Percentiles rank a stretch among this genome's conserved stretches.
These are phyloP conservation scores for Trachythela sp. DNA, from an alignment of 64 coral and sea anemone genomes.

Conservation along the genomic window DNA sequence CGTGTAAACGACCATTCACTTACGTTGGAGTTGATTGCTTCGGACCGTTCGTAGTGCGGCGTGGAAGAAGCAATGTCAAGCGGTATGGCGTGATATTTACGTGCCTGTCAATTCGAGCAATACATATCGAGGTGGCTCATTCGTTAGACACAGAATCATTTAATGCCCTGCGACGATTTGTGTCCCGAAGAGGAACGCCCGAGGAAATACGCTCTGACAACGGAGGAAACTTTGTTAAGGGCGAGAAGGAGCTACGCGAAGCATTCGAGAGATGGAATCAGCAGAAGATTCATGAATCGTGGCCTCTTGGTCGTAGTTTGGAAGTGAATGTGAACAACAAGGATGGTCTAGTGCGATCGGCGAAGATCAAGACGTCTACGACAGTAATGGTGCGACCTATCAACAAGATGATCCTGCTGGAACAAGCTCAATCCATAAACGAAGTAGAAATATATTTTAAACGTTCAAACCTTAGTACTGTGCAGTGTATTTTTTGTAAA, in stretches of 20 bases:
- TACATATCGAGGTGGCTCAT: neutral
- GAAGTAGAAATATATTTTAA: too few species aligned
- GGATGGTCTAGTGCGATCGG: neutral
- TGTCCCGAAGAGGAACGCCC: neutral
- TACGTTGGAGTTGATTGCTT: neutral
- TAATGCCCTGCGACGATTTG: neutral
- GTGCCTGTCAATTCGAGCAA: neutral
- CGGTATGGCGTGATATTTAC: neutral
- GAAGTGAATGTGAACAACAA: neutral
- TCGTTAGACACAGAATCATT: neutral
- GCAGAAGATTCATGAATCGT: neutral
- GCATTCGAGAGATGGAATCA: neutral
- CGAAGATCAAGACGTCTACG: neutral
- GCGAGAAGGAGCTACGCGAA: neutral
- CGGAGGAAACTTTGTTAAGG: neutral
- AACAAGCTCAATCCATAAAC: too few species aligned
- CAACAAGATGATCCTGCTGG: neutral
- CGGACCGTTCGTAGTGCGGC: neutral
- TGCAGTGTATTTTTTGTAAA: neutral
- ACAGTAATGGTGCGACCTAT: neutral
- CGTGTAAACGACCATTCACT: neutral
- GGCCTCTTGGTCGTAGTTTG: neutral
- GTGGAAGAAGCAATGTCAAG: neutral
- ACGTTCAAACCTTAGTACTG: too few species aligned
- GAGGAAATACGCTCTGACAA: neutral